phyloP scores from a whole-genome alignment of 2,113 vertebrate genomes.

The Ailurus styani region DNA sequence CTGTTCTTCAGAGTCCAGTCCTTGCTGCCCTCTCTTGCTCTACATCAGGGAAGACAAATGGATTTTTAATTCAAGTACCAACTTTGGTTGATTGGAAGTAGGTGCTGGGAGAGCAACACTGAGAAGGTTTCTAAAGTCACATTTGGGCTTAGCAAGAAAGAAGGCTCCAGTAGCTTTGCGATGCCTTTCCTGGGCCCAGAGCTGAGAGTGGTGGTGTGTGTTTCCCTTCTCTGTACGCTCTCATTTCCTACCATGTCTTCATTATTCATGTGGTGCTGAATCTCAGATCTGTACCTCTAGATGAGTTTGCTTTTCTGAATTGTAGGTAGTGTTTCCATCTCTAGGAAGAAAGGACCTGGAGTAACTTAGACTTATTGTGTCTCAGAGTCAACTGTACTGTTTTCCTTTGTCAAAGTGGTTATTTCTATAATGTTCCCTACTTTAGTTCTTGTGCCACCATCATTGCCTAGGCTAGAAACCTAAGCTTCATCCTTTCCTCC shows the following conservation, averaged over 20 bases:
- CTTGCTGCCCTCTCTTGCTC: neutral
- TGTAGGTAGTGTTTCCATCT: neutral
- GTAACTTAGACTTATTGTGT: neutral
- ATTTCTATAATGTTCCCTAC: neutral
- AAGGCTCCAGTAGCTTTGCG: accelerated
- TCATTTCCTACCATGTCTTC: neutral
- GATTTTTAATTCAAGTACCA: neutral
- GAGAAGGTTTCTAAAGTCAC: neutral
- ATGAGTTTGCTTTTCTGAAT: neutral
- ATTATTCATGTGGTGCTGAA: neutral
- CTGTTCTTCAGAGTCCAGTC: neutral
- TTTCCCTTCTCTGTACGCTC: neutral
- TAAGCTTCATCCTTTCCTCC: neutral
- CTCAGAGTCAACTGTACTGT: neutral
- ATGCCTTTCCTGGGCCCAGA: neutral
- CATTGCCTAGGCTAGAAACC: neutral
- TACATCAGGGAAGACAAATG: neutral
- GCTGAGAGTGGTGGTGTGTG: neutral
- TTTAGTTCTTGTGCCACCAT: neutral
- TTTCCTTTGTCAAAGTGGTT: neutral
- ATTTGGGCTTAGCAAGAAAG: neutral
- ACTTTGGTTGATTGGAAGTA: neutral
- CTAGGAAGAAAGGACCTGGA: neutral
- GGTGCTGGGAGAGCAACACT: neutral
- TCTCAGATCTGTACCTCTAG: neutral